Evolutionary conservation across 2,888 invertebrate genomes (phyloP).

Genomic region (Napeogenes sylphis): DNA sequence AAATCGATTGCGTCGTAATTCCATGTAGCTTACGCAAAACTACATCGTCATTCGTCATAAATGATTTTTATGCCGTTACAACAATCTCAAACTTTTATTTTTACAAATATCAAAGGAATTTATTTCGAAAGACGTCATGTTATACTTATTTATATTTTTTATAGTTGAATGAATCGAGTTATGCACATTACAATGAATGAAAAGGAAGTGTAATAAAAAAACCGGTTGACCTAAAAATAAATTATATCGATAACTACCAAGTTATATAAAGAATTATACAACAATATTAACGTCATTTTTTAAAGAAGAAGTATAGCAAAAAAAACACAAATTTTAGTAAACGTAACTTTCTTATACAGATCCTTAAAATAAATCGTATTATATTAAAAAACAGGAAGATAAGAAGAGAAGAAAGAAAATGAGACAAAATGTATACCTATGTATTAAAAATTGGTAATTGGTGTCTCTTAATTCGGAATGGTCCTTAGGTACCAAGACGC

Average conservation of each 20-base stretch:
- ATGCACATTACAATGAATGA: constrained; percentile 12
- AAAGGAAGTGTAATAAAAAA: constrained; percentile 9
- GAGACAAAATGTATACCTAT: constrained; percentile 7
- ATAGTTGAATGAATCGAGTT: constrained; percentile 8
- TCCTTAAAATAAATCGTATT: too few relatives aligned
- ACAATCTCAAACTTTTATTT: background rate
- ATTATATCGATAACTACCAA: background rate
- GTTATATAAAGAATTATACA: background rate
- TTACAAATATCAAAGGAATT: background rate
- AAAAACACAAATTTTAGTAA: too few relatives aligned
- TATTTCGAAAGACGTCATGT: background rate
- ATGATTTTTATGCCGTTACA: background rate
- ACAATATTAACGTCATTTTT: too few relatives aligned
- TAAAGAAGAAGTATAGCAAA: too few relatives aligned
- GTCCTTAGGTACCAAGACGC: constrained; percentile 72
- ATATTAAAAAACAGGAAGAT: background rate
- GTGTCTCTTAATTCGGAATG: constrained; percentile 56
- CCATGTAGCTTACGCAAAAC: background rate
- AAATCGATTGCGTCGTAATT: constrained; percentile 1
- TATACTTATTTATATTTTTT: constrained; percentile 3
- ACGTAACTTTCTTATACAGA: too few relatives aligned
- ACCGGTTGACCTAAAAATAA: constrained; percentile 6
- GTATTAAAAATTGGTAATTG: constrained; percentile 18
- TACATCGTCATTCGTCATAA: background rate
- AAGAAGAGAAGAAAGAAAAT: background rate